Conservation (phyloP, 2,797 vertebrate genomes). For the Pipistrellus pygmaeus region DNA sequence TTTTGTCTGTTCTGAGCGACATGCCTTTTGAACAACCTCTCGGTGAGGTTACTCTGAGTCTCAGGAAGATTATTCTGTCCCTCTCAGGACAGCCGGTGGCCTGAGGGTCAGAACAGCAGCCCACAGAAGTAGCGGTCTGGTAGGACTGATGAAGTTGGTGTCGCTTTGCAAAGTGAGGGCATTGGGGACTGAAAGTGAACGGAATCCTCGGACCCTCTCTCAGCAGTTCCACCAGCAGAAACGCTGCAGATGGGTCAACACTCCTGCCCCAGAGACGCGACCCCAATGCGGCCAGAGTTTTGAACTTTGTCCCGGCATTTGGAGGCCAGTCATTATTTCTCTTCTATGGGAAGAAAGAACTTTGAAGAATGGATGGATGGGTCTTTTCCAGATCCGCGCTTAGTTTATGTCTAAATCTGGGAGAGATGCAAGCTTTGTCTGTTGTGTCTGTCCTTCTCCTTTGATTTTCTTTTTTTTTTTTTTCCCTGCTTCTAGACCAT, state of each 20-base stretch:
- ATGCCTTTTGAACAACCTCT: conserved; percentile 25
- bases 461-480: conserved; percentile 29
- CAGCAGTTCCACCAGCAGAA: not conserved
- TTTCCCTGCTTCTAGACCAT: conserved; percentile 37
- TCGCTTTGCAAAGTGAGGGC: no score
- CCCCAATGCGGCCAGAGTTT: not conserved
- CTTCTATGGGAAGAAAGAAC: conserved; percentile 17
- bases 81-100: not conserved
- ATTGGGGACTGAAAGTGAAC: not conserved
- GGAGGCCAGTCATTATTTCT: conserved; percentile 4
- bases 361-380: not conserved
- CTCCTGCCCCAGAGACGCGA: not conserved
- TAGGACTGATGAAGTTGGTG: not conserved
- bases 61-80: conserved; percentile 11
- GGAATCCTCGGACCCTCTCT: not conserved
- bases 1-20: not conserved
- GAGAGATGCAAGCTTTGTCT: conserved; percentile 49
- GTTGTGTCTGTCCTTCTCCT: conserved; percentile 23
- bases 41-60: not conserved
- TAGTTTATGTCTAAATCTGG: conserved; percentile 3
- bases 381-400: conserved; percentile 9
- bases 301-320: conserved; percentile 40
- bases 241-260: not conserved
- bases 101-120: not conserved
- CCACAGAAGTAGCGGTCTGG: not conserved